phyloP scores from a whole-genome alignment of 2,888 invertebrate genomes.

The Hedya salicella region DNA sequence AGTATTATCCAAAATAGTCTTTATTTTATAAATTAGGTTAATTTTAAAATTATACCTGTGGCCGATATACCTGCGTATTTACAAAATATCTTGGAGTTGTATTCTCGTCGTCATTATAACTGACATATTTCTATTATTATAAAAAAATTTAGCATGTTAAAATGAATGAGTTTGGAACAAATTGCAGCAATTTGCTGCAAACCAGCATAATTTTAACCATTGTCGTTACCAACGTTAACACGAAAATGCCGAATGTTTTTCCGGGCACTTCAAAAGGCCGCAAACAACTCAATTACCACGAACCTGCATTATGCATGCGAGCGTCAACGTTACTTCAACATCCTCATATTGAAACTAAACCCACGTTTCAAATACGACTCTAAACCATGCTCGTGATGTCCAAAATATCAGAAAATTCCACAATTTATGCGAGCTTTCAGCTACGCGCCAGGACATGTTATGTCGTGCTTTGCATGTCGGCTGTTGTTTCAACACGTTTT shows the following conservation, averaged over 20 bases:
- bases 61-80: too few species aligned
- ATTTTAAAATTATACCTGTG: too few species aligned
- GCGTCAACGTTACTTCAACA: not conserved
- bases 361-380: not conserved
- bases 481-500: slow-evolving; percentile 24
- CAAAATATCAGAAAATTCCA: not conserved
- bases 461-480: slow-evolving; percentile 17
- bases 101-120: too few species aligned
- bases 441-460: slow-evolving; percentile 4
- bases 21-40: too few species aligned
- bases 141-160: too few species aligned
- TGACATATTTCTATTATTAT: too few species aligned
- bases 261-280: not conserved
- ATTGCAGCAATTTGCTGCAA: too few species aligned
- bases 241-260: slow-evolving; percentile 2
- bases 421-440: not conserved
- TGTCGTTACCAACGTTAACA: not conserved
- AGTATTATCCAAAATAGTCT: too few species aligned
- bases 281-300: slow-evolving; percentile 22
- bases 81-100: too few species aligned
- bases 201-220: too few species aligned
- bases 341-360: not conserved
- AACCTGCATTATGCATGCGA: slow-evolving; percentile 15
- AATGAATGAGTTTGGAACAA: too few species aligned
- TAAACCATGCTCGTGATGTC: not conserved